Conservation (phyloP, 2,888 invertebrate genomes). For the Xestobium rufovillosum region DNA sequence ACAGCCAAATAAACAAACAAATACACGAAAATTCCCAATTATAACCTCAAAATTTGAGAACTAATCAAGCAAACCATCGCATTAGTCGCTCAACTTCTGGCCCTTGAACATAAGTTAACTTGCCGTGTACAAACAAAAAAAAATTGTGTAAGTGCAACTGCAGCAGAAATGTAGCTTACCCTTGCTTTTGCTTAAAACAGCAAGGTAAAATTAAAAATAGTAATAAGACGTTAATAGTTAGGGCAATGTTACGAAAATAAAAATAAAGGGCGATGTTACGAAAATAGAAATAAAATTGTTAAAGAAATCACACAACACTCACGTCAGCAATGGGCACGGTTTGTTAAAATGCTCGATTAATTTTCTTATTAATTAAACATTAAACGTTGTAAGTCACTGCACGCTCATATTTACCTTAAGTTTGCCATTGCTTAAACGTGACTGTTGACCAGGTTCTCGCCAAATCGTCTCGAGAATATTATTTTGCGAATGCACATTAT, state of each 20-base stretch:
- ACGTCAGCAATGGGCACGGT: slow-evolving; percentile 46
- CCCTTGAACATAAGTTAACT: no score
- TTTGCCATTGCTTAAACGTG: slow-evolving; percentile 43
- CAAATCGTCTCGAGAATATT: slow-evolving; percentile 22
- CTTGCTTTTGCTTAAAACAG: no score
- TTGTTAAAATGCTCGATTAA: slow-evolving; percentile 26
- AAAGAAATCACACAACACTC: slow-evolving; percentile 39
- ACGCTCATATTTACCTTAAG: slow-evolving; percentile 40
- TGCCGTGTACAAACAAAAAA: no score
- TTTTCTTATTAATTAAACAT: slow-evolving; percentile 25
- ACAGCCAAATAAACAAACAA: no score
- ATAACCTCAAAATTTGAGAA: no score
- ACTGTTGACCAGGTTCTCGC: slow-evolving; percentile 34
- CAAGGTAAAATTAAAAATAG: slow-evolving; percentile 9
- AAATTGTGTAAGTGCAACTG: no score
- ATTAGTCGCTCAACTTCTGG: no score
- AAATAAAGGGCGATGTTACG: no score
- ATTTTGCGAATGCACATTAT: slow-evolving; percentile 37
- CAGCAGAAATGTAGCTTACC: no score
- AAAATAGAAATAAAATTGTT: slow-evolving; percentile 12
- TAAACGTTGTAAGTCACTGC: slow-evolving; percentile 29
- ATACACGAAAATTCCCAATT: no score
- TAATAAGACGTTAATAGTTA: slow-evolving; percentile 5
- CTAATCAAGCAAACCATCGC: no score
- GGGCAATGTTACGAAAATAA: neutral